A percentile compares a stretch with the other conserved stretches of the same genome.
phyloP scores from a whole-genome alignment of 1,140 invertebrate species.

The Coelopa frigida region DNA sequence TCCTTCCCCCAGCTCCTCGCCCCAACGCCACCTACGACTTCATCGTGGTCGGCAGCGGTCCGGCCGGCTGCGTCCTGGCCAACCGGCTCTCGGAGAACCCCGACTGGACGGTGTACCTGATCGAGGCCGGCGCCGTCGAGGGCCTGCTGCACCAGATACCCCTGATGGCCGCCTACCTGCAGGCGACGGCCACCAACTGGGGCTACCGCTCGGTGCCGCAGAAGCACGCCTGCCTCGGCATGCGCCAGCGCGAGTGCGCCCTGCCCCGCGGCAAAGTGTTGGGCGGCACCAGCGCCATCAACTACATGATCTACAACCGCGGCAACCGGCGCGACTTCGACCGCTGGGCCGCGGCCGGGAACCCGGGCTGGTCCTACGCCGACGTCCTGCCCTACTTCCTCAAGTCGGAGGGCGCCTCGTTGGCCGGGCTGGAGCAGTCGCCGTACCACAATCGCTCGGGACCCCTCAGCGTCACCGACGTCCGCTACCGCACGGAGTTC shows the following conservation, averaged over 20 bases:
- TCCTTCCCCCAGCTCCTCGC: slow-evolving; percentile 19
- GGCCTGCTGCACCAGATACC: slow-evolving; percentile 62
- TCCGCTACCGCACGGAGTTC: slow-evolving; percentile 50
- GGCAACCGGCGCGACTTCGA: slow-evolving; percentile 72
- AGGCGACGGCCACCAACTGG: slow-evolving; percentile 59
- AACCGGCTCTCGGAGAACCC: slow-evolving; percentile 56
- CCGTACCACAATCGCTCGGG: slow-evolving; percentile 53
- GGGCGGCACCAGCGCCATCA: slow-evolving; percentile 72
- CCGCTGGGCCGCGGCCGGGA: slow-evolving; percentile 61
- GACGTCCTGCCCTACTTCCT: slow-evolving; percentile 63
- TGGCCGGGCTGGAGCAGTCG: slow-evolving; percentile 47
- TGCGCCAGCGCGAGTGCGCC: slow-evolving; percentile 49
- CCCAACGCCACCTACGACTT: slow-evolving; percentile 60
- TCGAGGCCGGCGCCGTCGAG: slow-evolving; percentile 63
- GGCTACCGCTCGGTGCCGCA: slow-evolving; percentile 59
- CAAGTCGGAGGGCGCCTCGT: slow-evolving; percentile 52
- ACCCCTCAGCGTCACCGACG: slow-evolving; percentile 49
- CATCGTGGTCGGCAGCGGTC: slow-evolving; percentile 82
- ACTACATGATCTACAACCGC: slow-evolving; percentile 84
- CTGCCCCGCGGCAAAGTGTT: slow-evolving; percentile 57
- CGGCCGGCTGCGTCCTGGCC: slow-evolving; percentile 73
- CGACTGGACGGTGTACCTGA: slow-evolving; percentile 50
- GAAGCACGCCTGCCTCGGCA: slow-evolving; percentile 51
- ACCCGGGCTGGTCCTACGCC: slow-evolving; percentile 64
- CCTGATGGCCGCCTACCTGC: slow-evolving; percentile 51